A percentile compares a stretch with the other conserved stretches of the same genome.
These are phyloP conservation scores for Dryoscopus gambensis DNA, from an alignment of 2,113 vertebrate genomes.

Conservation along the genomic window DNA sequence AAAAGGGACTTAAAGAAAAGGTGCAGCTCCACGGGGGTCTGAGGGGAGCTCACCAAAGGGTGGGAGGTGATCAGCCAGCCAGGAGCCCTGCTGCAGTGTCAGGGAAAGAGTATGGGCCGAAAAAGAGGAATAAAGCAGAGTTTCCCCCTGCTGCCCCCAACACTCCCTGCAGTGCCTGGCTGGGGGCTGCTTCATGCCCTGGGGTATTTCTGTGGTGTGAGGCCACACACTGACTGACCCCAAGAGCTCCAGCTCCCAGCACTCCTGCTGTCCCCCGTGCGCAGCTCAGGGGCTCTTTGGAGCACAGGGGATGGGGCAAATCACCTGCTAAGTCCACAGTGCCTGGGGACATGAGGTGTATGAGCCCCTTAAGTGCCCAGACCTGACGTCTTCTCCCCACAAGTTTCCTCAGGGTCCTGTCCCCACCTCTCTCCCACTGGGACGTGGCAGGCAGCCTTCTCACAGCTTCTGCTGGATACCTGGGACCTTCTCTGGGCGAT, in stretches of 20 bases:
- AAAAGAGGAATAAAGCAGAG: background rate
- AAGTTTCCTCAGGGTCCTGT: background rate
- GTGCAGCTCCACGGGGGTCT: background rate
- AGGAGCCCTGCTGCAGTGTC: background rate
- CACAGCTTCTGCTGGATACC: background rate
- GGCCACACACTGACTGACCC: background rate
- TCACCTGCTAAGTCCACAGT: background rate
- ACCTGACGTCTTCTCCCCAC: background rate
- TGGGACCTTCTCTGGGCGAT: background rate
- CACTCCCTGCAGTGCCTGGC: background rate
- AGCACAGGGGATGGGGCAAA: background rate
- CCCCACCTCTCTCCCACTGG: background rate
- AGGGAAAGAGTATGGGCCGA: background rate
- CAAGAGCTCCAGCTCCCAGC: background rate
- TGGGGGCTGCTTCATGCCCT: background rate
- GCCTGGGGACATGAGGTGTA: background rate
- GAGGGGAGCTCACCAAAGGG: background rate
- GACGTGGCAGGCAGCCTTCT: background rate
- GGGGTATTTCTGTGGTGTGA: background rate
- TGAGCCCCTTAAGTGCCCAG: accelerated
- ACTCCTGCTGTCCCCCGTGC: background rate
- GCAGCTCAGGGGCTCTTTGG: background rate
- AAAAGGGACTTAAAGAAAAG: background rate
- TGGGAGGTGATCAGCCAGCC: background rate
- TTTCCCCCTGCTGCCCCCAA: background rate